These are phyloP conservation scores for Philereme transversata DNA, from an alignment of 2,888 invertebrate genomes.

Conservation along the genomic window DNA sequence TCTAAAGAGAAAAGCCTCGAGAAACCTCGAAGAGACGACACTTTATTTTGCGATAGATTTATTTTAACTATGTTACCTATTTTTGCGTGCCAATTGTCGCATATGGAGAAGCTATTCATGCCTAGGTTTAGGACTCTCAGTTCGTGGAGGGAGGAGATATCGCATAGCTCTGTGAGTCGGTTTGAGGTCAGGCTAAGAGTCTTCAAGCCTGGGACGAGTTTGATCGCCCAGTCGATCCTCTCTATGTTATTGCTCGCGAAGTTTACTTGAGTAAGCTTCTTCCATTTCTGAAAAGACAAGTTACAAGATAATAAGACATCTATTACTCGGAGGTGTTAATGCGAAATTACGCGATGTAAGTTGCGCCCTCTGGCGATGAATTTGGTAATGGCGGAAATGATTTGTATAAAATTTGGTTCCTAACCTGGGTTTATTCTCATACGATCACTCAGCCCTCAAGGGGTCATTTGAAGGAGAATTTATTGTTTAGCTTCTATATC, in stretches of 20 bases:
- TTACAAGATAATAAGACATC: constrained; percentile 10
- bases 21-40: constrained; percentile 88
- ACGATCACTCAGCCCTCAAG: too few species aligned
- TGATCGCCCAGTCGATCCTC: constrained; percentile 91
- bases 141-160: constrained; percentile 91
- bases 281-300: constrained; percentile 85
- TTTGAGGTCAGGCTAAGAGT: constrained; percentile 91
- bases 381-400: too few species aligned
- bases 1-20: constrained; percentile 94
- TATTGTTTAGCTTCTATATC: too few species aligned
- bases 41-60: constrained; percentile 93
- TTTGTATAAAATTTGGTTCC: too few species aligned
- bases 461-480: too few species aligned
- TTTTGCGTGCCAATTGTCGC: constrained; percentile 92
- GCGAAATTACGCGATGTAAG: too few species aligned
- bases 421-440: too few species aligned
- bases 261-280: constrained; percentile 87
- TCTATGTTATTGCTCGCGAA: constrained; percentile 91
- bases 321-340: too few species aligned
- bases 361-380: too few species aligned
- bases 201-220: constrained; percentile 88
- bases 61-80: constrained; percentile 95
- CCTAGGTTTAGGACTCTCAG: constrained; percentile 91
- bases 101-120: constrained; percentile 89
- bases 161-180: constrained; percentile 88